Base-by-base conservation (phyloP, 2,797 vertebrate species). In the Catostomus latipinnis region DNA sequence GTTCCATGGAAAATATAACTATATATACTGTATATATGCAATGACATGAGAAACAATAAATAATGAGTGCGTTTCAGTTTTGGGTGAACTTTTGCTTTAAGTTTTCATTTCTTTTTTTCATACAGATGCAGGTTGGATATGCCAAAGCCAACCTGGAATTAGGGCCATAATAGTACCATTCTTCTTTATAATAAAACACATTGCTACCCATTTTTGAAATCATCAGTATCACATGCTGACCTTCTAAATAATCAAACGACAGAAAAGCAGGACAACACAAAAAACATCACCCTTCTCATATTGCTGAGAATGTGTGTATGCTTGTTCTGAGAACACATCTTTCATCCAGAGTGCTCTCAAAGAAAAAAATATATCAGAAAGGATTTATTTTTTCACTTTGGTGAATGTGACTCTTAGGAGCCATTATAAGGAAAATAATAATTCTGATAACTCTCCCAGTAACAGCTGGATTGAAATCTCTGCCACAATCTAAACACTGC, bases 341-440 rank as follows among this genome's bases (percentile, higher is more conserved):
- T 62, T 62, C 16, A 60, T 50, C 18, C 14, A 34, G 12, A 22
- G 8, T n/a, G 8, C 43, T 76, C 62, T 76, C 52, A 76, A 68
- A 8, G 74, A 68, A 57, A 58, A 49, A 68, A 3, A 14, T n/a
- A 57, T 46, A 50, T 52, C 4, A n/a, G 5, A 68, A 16, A 73
- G 8, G 60, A 22, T 22, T 73, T 63, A 56, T 58, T 52, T 53
- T 69, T 14, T 12, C 52, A 61, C 34, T 34, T 58, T 50, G 45
- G 66, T 68, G 45, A 76, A 68, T 60, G 54, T 58, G 65, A 54
- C 65, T 54, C 46, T 12, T 58, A n/a, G 56, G 48, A 70, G 12
- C 13, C 13, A 69, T 69, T 68, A 69, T 76, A 67, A 67, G 48
- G 56, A 61, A 52, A 52, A 77, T 60, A 50, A 76, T 73, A 58